Percentiles rank a stretch among this genome's conserved stretches.
Conservation (phyloP, 2,888 invertebrate genomes). For the Pristionchus fissidentatus region DNA sequence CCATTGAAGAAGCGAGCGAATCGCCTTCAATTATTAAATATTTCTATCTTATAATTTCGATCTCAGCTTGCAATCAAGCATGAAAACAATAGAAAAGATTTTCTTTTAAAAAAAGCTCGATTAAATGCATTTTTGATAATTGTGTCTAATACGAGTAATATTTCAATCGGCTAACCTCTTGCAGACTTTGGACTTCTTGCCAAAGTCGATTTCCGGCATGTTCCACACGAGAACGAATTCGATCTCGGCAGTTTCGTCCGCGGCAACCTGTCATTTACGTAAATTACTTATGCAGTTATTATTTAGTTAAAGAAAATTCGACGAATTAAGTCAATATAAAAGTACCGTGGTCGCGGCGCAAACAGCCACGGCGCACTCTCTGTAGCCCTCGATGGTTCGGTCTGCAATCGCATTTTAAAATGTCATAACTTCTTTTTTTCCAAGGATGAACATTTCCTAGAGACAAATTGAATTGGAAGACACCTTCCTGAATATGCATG, state of each 20-base stretch:
- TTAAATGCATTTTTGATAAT: background rate
- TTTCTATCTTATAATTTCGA: background rate
- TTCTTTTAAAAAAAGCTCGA: background rate
- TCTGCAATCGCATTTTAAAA: background rate
- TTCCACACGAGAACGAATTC: constrained; percentile 85
- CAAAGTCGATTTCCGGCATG: constrained; percentile 82
- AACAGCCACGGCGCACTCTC: constrained; percentile 34
- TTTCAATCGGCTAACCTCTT: background rate
- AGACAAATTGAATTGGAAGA: no score
- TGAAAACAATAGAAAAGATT: no score
- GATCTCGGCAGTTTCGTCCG: background rate
- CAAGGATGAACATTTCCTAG: no score
- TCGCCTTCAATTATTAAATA: constrained; percentile 54
- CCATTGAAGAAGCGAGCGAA: constrained; percentile 89
- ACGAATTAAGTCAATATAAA: no score
- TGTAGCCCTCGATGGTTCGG: constrained; percentile 11
- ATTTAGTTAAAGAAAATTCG: background rate
- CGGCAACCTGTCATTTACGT: background rate
- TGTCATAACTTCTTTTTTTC: no score
- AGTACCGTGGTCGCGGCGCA: constrained; percentile 1
- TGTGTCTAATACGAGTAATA: background rate
- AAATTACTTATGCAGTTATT: background rate
- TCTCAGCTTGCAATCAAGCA: background rate
- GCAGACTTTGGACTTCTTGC: constrained; percentile 30
- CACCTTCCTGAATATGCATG: no score